These are phyloP conservation scores for Ctenomys sociabilis DNA, from an alignment of 2,113 vertebrate species.

Conservation along the genomic window DNA sequence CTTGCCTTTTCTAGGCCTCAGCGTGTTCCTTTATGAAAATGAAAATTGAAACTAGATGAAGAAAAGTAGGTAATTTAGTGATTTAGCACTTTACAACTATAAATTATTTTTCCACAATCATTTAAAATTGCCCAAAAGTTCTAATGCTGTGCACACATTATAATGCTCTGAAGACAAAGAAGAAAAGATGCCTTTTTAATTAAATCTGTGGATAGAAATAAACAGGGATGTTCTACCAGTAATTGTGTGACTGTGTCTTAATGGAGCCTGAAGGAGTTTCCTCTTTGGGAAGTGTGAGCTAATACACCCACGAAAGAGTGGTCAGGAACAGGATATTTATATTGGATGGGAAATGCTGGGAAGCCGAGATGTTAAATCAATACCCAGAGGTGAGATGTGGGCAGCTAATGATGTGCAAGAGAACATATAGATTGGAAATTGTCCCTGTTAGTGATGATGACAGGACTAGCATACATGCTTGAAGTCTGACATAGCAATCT, in stretches of 20 bases:
- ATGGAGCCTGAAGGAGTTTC: constrained; percentile 67
- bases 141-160: background rate
- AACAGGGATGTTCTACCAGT: constrained; percentile 48
- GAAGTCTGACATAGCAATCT: constrained; percentile 5
- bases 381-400: constrained; percentile 69
- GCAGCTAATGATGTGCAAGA: constrained; percentile 66
- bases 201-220: constrained; percentile 57
- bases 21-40: background rate
- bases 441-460: constrained; percentile 47
- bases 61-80: background rate
- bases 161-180: background rate
- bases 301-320: constrained; percentile 73
- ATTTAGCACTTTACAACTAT: background rate
- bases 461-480: constrained; percentile 25
- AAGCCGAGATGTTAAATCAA: constrained; percentile 64
- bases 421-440: constrained; percentile 53
- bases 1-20: background rate
- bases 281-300: constrained; percentile 76
- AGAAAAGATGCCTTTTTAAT: constrained; percentile 58
- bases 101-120: background rate
- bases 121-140: constrained; percentile 49
- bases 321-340: constrained; percentile 71
- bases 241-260: constrained; percentile 67
- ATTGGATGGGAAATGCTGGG: constrained; percentile 67
- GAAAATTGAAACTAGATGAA: constrained; percentile 43